phyloP scores from a whole-genome alignment of 30 jellyfish, hydroid and myxozoan species.

The Aurelia sp. region DNA sequence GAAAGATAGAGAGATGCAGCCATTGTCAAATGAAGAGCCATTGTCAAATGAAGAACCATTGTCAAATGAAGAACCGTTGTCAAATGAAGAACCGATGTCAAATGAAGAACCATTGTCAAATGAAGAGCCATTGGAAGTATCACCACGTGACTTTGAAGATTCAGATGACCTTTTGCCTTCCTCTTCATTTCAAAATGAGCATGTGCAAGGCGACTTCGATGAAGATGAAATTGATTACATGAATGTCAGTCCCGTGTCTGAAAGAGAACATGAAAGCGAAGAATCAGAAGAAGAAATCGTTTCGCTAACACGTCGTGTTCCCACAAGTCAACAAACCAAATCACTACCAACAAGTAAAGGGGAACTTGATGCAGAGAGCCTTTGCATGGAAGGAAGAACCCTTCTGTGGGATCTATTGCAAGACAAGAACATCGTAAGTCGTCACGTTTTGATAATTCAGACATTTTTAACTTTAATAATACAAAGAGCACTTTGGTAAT shows the following conservation, averaged over 20 bases:
- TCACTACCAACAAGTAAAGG: constrained; percentile 26
- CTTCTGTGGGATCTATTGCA: constrained; percentile 94
- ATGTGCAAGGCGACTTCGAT: constrained; percentile 77
- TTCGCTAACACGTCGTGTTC: constrained; percentile 6
- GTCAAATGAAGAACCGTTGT: neutral
- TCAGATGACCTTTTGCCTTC: constrained; percentile 58
- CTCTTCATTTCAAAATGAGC: constrained; percentile 55
- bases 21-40: constrained; percentile 55
- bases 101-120: constrained; percentile 14
- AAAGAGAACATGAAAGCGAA: constrained; percentile 81
- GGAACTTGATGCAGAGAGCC: constrained; percentile 56
- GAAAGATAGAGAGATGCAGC: constrained; percentile 46
- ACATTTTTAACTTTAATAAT: too few species aligned
- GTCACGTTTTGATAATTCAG: neutral
- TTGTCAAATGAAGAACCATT: neutral
- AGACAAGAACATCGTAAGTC: constrained; percentile 77
- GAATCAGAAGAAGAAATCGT: constrained; percentile 87
- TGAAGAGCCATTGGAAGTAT: constrained; percentile 63
- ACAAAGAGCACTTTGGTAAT: too few species aligned
- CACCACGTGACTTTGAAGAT: constrained; percentile 81
- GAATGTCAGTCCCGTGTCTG: constrained; percentile 95
- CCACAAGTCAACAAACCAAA: constrained; percentile 20
- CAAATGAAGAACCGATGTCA: constrained; percentile 40
- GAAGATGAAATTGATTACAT: constrained; percentile 84
- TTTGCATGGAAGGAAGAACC: constrained; percentile 84